Percentiles rank a stretch among this genome's conserved stretches.
Evolutionary conservation across 2,888 invertebrate species (phyloP).

Genomic region (Lissonota sp.): DNA sequence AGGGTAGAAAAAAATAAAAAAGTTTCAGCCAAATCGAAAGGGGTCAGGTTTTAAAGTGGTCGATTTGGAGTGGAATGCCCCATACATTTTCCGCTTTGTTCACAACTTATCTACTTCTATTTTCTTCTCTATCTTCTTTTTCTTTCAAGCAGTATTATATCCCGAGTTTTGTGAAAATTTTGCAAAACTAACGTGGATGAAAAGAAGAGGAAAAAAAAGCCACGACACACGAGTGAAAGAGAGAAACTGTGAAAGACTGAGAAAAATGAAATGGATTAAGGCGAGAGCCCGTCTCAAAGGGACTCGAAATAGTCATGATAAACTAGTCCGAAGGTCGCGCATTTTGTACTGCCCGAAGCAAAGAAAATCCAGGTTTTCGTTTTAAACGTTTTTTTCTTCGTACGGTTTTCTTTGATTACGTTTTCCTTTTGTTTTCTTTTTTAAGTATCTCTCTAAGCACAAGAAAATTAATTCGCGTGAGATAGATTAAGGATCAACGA

Average conservation of each 20-base stretch:
- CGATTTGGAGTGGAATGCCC: too few species aligned
- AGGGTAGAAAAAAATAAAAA: too few species aligned
- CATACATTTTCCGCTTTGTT: constrained; percentile 30
- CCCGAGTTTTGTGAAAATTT: not conserved
- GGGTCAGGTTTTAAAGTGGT: too few species aligned
- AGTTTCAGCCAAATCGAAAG: too few species aligned
- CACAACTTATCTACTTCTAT: constrained; percentile 5
- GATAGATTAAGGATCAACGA: constrained; percentile 29
- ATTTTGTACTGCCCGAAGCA: constrained; percentile 61
- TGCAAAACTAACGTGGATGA: not conserved
- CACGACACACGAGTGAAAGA: constrained; percentile 39
- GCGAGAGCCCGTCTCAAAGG: constrained; percentile 66
- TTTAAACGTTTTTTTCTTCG: constrained; percentile 71
- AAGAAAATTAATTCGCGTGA: not conserved
- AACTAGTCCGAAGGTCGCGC: constrained; percentile 81
- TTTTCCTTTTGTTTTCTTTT: constrained; percentile 75
- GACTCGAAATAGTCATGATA: constrained; percentile 82
- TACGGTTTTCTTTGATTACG: constrained; percentile 70
- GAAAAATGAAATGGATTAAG: constrained; percentile 79
- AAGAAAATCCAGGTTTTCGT: constrained; percentile 76
- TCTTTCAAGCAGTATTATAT: constrained; percentile 37
- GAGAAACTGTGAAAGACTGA: constrained; percentile 77
- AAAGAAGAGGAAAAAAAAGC: constrained; percentile 23
- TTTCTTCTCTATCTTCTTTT: not conserved
- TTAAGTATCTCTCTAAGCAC: constrained; percentile 35